Base-by-base conservation (phyloP, 35 echinoderm and acorn worm genomes). In the Anneissia japonica region DNA sequence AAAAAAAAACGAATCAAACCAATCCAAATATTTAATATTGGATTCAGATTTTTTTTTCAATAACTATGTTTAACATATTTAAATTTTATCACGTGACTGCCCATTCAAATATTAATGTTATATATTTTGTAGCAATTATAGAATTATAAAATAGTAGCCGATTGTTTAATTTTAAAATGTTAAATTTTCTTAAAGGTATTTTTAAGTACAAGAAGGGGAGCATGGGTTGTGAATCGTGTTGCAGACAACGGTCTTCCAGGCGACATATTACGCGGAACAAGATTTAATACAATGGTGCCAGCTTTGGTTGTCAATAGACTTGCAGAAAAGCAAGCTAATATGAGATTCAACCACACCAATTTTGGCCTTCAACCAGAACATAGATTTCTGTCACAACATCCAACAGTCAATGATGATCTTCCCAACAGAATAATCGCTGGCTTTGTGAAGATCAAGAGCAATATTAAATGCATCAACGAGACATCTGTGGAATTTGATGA, bases 401-500 rank as follows among this genome's bases (percentile, higher is more conserved):
- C 85, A 1, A 82, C 34, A 64, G 85, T 92, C 13, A 93, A 86
- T 55, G 92, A 93, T 37, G 82, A 86, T 16, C 46, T 93, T 0
- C 92, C 92, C 5, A 86, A 79, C 38, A 38, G 82, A 26, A 86
- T 93, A n/a, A 33, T 84, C 0, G 86, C 88, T 31, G 91, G 91
- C 13, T 74, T 45, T 30, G 56, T 93, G 4, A 84, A 79, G 3
- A 39, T 93, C 6, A 93, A 86, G 46, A 64, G 46, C 14, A 79
- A 76, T 36, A 78, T 89, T 9, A 43, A 64, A 37, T 76, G 77
- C 10, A 89, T 93, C 46, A 80, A 46, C 26, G 82, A 89, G 55
- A 80, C 72, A 4, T 82, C 87, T 32, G 77, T 93, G 0, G 78
- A 89, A 37, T 89, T 93, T 82, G 83, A 89, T 39, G 91, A 93